Evolutionary conservation across 2,888 invertebrate species (phyloP), one percentile per base, ranked within the genome.

Genomic region (Cantharis nigra): DNA sequence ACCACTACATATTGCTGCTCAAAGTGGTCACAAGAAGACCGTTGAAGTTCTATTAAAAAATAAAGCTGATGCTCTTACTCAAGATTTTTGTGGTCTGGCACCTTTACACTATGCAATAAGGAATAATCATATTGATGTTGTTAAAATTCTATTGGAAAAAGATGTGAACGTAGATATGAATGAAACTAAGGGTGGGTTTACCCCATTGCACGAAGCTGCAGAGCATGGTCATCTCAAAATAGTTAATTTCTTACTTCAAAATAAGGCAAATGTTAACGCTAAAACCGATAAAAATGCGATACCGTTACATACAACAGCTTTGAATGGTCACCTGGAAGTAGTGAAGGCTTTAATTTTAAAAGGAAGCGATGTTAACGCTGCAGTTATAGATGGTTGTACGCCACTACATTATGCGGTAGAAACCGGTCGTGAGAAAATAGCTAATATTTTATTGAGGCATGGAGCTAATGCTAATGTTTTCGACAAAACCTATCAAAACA

Each of bases 301-400:
- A 4, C 33, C 33, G 3, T 89, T 96, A 67, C 96, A 96, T 87
- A 95, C 96, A 0, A 95, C 96, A 0, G 93, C 95, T 23, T 96
- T 96, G 88, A 96, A 96, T 86, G 97, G 97, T 0, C 95, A 95
- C 84, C 89, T 91, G 11, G 92, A 93, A 63, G 90, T 96, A 73
- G 95, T 96, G 13, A 89, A 89, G 76, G 89, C 94, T 81, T 89
- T 97, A 72, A 88, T 96, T 71, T 89, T 91, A 30, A 91, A 92
- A 71, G 93, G 93, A 10, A 95, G 95, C 23, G 92, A 93, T 79
- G 91, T 96, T 0, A 93, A 94, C 83, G 91, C 94, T 1, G 91
- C 92, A n/a, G 97, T 97, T 87, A 94, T 94, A 82, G 96, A 96
- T 84, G 96, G 96, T 0, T 96, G 97, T 86, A 94, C 95, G 0